phyloP scores from a whole-genome alignment of 2,113 vertebrate genomes.

The Corvus moneduloides region DNA sequence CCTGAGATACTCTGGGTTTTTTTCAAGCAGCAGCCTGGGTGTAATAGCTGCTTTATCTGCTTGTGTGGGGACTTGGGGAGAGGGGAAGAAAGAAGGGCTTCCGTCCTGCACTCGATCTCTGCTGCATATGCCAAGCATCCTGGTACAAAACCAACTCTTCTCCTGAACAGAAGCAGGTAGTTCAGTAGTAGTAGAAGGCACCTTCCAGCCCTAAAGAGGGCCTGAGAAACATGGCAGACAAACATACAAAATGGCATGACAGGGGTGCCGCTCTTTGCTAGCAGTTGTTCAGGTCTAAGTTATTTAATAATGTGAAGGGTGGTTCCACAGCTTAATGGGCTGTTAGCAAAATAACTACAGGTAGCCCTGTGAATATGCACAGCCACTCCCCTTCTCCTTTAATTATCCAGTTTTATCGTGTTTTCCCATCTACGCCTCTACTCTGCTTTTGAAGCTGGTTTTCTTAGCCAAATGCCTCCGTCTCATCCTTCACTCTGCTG shows the following conservation, averaged over 20 bases:
- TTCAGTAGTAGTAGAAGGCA: neutral
- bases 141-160: neutral
- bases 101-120: neutral
- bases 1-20: neutral
- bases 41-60: neutral
- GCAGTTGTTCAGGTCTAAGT: neutral
- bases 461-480: neutral
- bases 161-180: neutral
- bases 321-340: constrained; percentile 22
- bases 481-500: neutral
- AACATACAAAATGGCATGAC: neutral
- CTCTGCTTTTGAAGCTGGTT: constrained; percentile 9
- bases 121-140: neutral
- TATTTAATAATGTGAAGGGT: constrained; percentile 25
- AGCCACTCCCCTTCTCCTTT: constrained; percentile 37
- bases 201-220: neutral
- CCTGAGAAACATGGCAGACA: neutral
- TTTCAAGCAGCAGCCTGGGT: neutral
- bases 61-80: neutral
- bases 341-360: neutral
- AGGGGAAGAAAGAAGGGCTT: neutral
- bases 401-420: constrained; percentile 24
- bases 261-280: neutral
- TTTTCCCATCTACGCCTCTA: neutral
- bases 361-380: neutral